These are phyloP conservation scores for Eupithecia centaureata DNA, from an alignment of 2,888 invertebrate species.

Conservation along the genomic window DNA sequence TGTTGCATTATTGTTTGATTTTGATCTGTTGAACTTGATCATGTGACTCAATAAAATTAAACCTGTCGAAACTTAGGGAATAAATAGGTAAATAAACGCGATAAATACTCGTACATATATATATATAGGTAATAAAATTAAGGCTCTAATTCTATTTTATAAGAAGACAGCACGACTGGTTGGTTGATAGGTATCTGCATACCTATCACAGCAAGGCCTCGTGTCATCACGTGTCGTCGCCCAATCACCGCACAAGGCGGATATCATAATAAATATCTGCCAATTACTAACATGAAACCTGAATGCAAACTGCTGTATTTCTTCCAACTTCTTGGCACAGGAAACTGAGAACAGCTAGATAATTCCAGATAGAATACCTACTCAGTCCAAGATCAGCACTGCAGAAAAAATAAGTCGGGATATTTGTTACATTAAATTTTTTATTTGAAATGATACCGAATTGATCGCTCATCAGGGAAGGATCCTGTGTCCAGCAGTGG, in stretches of 20 bases:
- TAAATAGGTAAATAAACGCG: too few species aligned
- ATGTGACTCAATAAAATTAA: too few species aligned
- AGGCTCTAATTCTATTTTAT: background rate
- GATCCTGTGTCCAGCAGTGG: too few species aligned
- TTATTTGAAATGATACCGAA: too few species aligned
- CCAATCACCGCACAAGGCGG: slow-evolving; percentile 23
- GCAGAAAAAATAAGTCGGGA: too few species aligned
- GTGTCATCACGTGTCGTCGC: slow-evolving; percentile 18
- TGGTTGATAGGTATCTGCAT: background rate
- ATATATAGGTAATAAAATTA: too few species aligned
- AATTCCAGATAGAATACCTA: background rate
- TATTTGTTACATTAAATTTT: too few species aligned
- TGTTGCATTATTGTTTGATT: background rate
- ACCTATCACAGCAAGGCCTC: background rate
- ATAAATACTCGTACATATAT: too few species aligned
- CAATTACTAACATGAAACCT: slow-evolving; percentile 48
- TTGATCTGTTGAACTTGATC: background rate
- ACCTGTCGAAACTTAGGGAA: too few species aligned
- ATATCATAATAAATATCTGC: slow-evolving; percentile 35
- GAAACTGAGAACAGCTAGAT: slow-evolving; percentile 2
- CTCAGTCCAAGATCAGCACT: background rate
- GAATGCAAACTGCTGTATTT: slow-evolving; percentile 42
- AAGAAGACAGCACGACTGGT: background rate
- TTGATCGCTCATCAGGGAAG: too few species aligned
- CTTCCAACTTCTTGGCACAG: slow-evolving; percentile 19